Percentiles rank a stretch among this genome's conserved stretches.
Conservation (phyloP, 1,140 invertebrate species). For the Dendrolimus punctatus region DNA sequence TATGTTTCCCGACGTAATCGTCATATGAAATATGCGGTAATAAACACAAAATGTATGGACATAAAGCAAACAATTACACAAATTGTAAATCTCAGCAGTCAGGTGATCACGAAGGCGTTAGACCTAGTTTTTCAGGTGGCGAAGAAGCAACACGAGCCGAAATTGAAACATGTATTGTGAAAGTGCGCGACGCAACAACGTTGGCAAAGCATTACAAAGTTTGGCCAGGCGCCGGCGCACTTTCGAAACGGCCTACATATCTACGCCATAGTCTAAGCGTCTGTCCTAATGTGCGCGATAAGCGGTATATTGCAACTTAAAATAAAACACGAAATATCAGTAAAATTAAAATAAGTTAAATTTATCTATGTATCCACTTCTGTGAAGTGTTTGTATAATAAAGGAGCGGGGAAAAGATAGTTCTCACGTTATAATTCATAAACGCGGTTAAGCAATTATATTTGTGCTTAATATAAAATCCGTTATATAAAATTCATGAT, state of each 20-base stretch:
- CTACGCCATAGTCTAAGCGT: constrained; percentile 1
- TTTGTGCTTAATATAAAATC: too few species aligned
- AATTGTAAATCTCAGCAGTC: background rate
- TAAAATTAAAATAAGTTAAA: too few species aligned
- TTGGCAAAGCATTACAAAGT: constrained; percentile 37
- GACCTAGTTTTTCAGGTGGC: constrained; percentile 5
- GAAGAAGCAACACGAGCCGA: constrained; percentile 7
- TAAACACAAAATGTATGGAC: too few species aligned
- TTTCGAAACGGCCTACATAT: constrained; percentile 46
- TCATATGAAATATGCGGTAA: too few species aligned
- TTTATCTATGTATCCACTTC: too few species aligned
- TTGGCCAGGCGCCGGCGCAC: constrained; percentile 41
- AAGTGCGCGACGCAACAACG: constrained; percentile 21
- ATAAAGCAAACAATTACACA: too few species aligned
- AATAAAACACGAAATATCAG: background rate
- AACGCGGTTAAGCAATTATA: too few species aligned
- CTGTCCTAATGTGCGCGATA: background rate
- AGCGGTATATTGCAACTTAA: background rate
- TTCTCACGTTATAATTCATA: too few species aligned
- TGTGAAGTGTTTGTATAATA: too few species aligned
- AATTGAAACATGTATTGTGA: constrained; percentile 26
- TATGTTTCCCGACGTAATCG: too few species aligned
- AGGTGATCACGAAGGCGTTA: background rate
- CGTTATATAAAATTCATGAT: too few species aligned
- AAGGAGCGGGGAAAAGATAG: too few species aligned